Percentiles rank a stretch among this genome's conserved stretches.
These are phyloP conservation scores for Yponomeuta malinellus DNA, from an alignment of 2,888 invertebrate species.

Conservation along the genomic window DNA sequence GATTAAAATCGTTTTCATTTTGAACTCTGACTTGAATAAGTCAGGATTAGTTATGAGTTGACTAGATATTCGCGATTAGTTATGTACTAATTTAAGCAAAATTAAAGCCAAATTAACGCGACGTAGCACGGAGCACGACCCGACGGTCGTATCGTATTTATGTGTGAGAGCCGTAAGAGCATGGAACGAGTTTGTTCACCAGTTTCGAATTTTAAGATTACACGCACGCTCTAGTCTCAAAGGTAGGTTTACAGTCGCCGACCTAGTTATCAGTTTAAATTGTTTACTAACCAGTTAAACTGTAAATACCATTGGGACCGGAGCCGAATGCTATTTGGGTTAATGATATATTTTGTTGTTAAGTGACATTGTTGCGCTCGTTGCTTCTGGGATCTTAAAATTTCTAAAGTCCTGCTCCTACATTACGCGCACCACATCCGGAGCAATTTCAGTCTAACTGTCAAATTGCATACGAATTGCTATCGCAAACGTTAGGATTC, in stretches of 20 bases:
- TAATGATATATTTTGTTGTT: conserved; percentile 42
- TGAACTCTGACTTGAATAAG: no score
- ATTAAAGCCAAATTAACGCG: no score
- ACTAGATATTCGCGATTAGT: no score
- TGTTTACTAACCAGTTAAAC: conserved; percentile 19
- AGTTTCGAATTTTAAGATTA: background rate
- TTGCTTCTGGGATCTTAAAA: background rate
- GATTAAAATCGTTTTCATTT: no score
- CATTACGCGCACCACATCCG: no score
- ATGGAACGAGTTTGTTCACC: background rate
- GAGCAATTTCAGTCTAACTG: no score
- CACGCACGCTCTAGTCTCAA: background rate
- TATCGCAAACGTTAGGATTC: no score
- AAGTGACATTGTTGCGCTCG: background rate
- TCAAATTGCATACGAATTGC: no score
- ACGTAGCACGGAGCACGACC: no score
- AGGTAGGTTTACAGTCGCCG: background rate
- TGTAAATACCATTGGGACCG: conserved; percentile 21
- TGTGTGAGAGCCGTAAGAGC: background rate
- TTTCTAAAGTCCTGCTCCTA: background rate
- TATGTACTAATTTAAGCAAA: no score
- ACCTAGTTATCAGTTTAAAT: conserved; percentile 7
- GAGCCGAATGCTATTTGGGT: conserved; percentile 35
- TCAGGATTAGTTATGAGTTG: no score
- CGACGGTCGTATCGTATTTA: no score